Evolutionary conservation across 2,113 vertebrate species (phyloP), one percentile per base, ranked within the genome.

Genomic region (Zapornia atra): DNA sequence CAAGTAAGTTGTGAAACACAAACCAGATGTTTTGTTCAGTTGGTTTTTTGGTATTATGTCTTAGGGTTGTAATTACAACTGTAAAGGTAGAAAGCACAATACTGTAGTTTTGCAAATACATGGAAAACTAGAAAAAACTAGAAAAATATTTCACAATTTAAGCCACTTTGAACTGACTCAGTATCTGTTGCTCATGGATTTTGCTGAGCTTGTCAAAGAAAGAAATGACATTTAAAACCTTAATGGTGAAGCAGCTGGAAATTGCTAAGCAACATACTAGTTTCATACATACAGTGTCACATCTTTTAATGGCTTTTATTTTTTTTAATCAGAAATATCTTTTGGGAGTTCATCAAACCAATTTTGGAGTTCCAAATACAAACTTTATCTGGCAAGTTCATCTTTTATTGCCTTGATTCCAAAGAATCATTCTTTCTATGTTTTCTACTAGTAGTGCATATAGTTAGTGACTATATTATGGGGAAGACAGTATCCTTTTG

Each of bases 151-250:
- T 93, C 44, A 36, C 15, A 51, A 13, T 24, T 64, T 57, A 60
- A 53, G 40, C 83, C 29, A 63, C 80, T 83, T 88, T 86, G 75
- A 86, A 60, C 26, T 2, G 0, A 36, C 14, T 88, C 7, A 1
- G 20, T 88, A 56, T 60, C 93, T 1, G 2, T 61, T 86, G 24
- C 76, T 92, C 0, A 0, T 57, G 33, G 42, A 16, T 94, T 96
- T 95, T 95, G 82, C 82, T 95, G 88, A 90, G 80, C 70, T 93
- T 84, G 65, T 84, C 77, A 90, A 84, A 64, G 77, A 60, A 75
- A 56, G 82, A 77, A 94, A 84, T 59, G 13, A 63, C 0, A 1
- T 95, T 93, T 91, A 56, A 94, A 90, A 64, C 11, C 36, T 70
- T 93, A 90, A 78, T 86, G 38, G 64, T 86, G 60, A 78, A 86